These are phyloP conservation scores for Philotrypesis tridentata DNA, from an alignment of 1,140 invertebrate genomes.

Conservation along the genomic window DNA sequence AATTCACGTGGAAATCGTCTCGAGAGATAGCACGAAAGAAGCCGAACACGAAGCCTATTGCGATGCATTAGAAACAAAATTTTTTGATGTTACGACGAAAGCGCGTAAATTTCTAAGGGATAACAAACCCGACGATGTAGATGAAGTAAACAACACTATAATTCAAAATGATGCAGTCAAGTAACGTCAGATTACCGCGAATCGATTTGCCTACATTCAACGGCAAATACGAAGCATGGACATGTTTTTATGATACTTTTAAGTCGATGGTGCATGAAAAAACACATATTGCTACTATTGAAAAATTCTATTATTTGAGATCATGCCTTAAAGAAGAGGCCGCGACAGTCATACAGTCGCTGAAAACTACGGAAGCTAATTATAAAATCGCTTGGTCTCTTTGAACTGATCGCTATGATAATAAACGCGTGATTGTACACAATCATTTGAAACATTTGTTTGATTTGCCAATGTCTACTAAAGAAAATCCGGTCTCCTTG, in stretches of 20 bases:
- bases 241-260: slow-evolving; percentile 49
- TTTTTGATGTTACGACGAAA: too few species aligned
- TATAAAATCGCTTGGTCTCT: slow-evolving; percentile 20
- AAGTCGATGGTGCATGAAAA: slow-evolving; percentile 43
- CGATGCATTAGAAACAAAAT: too few species aligned
- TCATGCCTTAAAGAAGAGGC: slow-evolving; percentile 39
- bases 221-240: slow-evolving; percentile 46
- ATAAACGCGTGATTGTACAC: slow-evolving; percentile 56
- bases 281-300: slow-evolving; percentile 2
- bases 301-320: slow-evolving; percentile 54
- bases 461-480: too few species aligned
- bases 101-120: too few species aligned
- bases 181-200: too few species aligned
- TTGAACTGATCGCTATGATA: slow-evolving; percentile 56
- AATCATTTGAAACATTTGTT: slow-evolving; percentile 57
- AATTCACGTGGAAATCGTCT: too few species aligned
- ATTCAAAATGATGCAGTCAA: too few species aligned
- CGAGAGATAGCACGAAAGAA: too few species aligned
- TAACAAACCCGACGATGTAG: too few species aligned
- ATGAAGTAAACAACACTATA: too few species aligned
- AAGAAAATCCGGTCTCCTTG: too few species aligned
- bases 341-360: slow-evolving; percentile 33
- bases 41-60: too few species aligned
- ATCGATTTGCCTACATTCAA: background rate
- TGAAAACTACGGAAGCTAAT: slow-evolving; percentile 26